phyloP scores from a whole-genome alignment of 2,113 vertebrate species.

The Rhipidura dahli region DNA sequence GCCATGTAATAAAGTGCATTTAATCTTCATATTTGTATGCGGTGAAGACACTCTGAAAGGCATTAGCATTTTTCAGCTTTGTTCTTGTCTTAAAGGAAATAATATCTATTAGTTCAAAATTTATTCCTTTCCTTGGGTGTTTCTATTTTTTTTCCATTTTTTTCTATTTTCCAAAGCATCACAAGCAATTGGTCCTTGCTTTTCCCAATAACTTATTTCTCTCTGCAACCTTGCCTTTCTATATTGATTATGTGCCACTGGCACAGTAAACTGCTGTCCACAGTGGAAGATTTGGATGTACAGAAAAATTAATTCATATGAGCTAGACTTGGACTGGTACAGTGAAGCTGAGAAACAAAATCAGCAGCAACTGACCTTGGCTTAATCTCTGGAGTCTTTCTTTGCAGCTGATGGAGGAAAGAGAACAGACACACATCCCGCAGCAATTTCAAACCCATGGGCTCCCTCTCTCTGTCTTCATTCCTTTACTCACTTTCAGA shows the following conservation, averaged over 20 bases:
- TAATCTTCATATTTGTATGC: neutral
- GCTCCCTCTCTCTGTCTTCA: neutral
- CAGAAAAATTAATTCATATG: neutral
- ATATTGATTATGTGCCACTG: neutral
- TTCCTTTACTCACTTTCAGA: neutral
- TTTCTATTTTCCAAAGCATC: neutral
- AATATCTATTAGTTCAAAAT: neutral
- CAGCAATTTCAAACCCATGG: neutral
- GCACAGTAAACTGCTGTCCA: neutral
- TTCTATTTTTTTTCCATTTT: neutral
- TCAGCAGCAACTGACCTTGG: neutral
- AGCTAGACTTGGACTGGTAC: neutral
- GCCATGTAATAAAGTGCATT: neutral
- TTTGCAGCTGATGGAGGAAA: neutral
- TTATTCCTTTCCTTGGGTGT: neutral
- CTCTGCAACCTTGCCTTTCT: neutral
- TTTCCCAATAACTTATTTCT: neutral
- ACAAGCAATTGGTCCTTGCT: neutral
- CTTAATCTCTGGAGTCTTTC: neutral
- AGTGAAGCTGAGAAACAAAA: neutral
- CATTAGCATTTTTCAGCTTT: neutral
- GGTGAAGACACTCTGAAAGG: neutral
- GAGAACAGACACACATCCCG: rapidly evolving
- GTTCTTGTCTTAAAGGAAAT: neutral
- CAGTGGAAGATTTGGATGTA: neutral